Evolutionary conservation across 1,140 invertebrate species (phyloP), one percentile per base, ranked within the genome.

Genomic region (Zaprionus gabonicus): DNA sequence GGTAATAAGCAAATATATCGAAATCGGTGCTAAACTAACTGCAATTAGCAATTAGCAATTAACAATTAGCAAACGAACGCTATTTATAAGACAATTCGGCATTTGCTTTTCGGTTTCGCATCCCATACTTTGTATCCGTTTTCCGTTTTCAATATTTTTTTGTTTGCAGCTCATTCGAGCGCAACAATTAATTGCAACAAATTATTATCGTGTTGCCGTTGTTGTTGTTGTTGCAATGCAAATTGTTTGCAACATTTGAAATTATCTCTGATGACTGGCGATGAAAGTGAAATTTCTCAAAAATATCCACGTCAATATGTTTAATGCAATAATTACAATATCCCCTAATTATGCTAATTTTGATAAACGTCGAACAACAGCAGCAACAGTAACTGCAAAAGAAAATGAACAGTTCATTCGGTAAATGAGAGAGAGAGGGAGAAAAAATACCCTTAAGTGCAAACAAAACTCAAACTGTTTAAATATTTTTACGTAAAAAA

Each of bases 381-480:
- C 44, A 55, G 27, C 23, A 66, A 59, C 56, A 55, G 49, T 28
- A 59, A 38, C 58, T 65, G 67, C 36, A 65, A 46, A 72, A 46
- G 20, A 31, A 72, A 58, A 59, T 66, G 58, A 74, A 63, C 55
- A 23, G 51, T 51, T 64, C 51, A n/a, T 38, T 56, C 51, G 36
- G 3, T 67, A 49, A 64, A 34, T 23, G n/a, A 69, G 41, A 66
- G 65, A 80, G 72, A 51, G 41, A 53, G 34, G 25, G 9, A 66
- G 46, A 62, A 59, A 83, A 83, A 58, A 49, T 63, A 49, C 66
- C 38, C 68, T 36, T 38, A 62, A 76, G 68, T 76, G 74, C 65
- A 83, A 87, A 87, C 75, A 84, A 65, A 77, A 75, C 58, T 23
- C 83, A 88, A 88, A 81, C 84, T 88, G 85, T 90, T 81, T 81